These are phyloP conservation scores for Dynastes maya DNA, from an alignment of 2,888 invertebrate genomes.

Conservation along the genomic window DNA sequence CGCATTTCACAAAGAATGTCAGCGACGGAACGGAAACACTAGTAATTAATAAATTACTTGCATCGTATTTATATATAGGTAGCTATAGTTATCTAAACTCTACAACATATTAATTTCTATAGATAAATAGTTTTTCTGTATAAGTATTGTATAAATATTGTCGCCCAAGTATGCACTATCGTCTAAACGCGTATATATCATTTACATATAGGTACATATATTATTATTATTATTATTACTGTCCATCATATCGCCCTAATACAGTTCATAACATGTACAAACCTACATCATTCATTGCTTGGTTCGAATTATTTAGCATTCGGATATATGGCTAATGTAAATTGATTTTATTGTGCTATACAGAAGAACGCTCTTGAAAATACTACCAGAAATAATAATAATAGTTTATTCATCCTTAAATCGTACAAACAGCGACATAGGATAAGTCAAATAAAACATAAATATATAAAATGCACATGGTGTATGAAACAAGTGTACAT, in stretches of 20 bases:
- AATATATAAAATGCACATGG: too few species aligned
- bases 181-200: conserved; percentile 33
- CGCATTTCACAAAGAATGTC: conserved; percentile 20
- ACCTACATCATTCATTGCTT: background rate
- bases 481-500: too few species aligned
- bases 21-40: conserved; percentile 24
- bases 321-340: background rate
- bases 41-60: conserved; percentile 20
- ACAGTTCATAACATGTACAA: background rate
- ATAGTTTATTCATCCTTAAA: too few species aligned
- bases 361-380: conserved; percentile 9
- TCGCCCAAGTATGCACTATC: conserved; percentile 45
- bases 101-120: conserved; percentile 36
- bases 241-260: conserved; percentile 12
- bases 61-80: conserved; percentile 34
- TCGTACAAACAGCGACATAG: too few species aligned
- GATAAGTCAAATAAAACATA: too few species aligned
- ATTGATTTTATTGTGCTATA: conserved; percentile 31
- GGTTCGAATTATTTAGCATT: background rate
- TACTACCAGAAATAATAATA: conserved; percentile 11
- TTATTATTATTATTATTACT: conserved; percentile 3
- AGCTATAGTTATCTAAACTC: conserved; percentile 16
- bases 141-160: conserved; percentile 46
- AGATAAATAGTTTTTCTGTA: conserved; percentile 38
- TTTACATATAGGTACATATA: conserved; percentile 26